A percentile compares a stretch with the other conserved stretches of the same genome.
phyloP scores from a whole-genome alignment of 2,113 vertebrate genomes.

The Capreolus pygargus region DNA sequence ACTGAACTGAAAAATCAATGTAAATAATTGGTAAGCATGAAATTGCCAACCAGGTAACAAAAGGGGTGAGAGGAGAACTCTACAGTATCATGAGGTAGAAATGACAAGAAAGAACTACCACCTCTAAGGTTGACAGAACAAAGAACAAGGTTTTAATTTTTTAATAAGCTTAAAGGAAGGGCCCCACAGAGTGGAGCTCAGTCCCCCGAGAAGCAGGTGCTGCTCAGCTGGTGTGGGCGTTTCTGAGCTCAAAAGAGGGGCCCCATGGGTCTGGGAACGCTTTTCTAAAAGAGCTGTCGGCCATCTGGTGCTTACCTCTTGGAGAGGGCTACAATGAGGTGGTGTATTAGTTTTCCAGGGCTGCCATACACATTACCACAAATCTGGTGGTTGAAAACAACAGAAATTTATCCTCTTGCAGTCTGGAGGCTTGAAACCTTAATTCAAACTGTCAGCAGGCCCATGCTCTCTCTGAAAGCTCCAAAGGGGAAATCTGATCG shows the following conservation, averaged over 20 bases:
- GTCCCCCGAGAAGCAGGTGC: neutral
- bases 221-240: neutral
- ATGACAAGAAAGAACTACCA: neutral
- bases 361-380: neutral
- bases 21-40: neutral
- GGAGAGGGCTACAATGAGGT: neutral
- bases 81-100: neutral
- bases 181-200: neutral
- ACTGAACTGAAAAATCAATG: neutral
- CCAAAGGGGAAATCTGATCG: no score
- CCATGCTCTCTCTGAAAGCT: neutral
- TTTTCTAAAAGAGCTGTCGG: neutral
- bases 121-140: neutral
- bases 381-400: neutral
- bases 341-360: neutral
- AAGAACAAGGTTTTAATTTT: neutral
- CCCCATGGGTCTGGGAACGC: neutral
- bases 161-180: neutral
- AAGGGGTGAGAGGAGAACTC: neutral
- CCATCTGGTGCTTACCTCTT: neutral
- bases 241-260: neutral
- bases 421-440: neutral
- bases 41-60: neutral
- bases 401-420: neutral
- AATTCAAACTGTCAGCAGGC: neutral